Base-by-base conservation (phyloP, 92 coral and sea anemone genomes). In the Desmophyllum pertusum region DNA sequence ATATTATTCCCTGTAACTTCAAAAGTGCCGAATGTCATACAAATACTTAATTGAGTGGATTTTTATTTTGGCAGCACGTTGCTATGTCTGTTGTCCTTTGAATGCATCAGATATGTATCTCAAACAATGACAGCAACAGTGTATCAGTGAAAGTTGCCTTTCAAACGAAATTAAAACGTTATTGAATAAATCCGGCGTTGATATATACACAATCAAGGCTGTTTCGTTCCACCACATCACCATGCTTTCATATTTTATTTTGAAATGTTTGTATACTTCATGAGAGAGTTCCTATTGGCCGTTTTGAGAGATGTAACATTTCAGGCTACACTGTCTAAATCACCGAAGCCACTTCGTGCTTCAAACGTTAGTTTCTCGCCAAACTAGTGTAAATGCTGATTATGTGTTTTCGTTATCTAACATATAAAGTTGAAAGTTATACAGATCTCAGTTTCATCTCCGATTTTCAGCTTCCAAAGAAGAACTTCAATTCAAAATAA, bases 21-120 rank as follows among this genome's bases (percentile, higher is more conserved):
- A 71, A 29, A 70, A 41, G 70, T 17, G 78, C 85, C 85, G 85
- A 81, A 53, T 70, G 23, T 15, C 69, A 67, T 50, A 46, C 48
- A 55, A 48, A 70, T 23, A 33, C 70, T 70, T 81, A 50, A 50
- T 81, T 68, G 38, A 70, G 45, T 64, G 23, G 31, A 29, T 40
- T 78, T 10, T 45, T 19, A 19, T 23, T 72, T 46, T 62, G 61
- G 50, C 31, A 68, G 40, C 37, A n/a, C 30, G 73, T 46, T 66
- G 19, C 76, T n/a, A 19, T 7, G n/a, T 23, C 29, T 45, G 43
- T 30, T n/a, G n/a, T n/a, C n/a, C 8, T 50, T 45, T n/a, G 9
- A 52, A 17, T 17, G 45, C 31, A 21, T 36, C 23, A 43, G 39
- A 15, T 17, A n/a, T 36, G 19, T 10, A 37, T 7, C 21, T n/a